Conservation (phyloP, 2,888 invertebrate genomes). For the Philopedon plagiatum region DNA sequence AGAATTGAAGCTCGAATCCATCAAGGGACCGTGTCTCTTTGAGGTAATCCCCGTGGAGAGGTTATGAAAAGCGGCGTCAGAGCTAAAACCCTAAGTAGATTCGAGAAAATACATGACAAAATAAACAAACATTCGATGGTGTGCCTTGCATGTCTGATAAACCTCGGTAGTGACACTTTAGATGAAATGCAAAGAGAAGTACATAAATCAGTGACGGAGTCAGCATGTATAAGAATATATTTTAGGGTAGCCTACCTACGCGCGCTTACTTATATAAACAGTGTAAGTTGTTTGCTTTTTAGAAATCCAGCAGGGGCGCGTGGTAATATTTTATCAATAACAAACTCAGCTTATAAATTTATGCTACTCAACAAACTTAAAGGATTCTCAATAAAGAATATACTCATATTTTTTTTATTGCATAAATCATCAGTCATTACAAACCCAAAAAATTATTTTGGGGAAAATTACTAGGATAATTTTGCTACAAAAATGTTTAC, state of each 20-base stretch:
- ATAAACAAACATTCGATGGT: slow-evolving; percentile 38
- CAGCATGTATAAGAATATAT: slow-evolving; percentile 35
- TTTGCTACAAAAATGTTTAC: too few species aligned
- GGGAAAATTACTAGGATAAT: too few species aligned
- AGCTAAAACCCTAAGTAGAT: slow-evolving; percentile 38
- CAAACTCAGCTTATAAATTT: not conserved
- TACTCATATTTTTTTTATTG: too few species aligned
- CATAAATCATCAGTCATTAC: too few species aligned
- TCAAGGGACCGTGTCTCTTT: slow-evolving; percentile 33
- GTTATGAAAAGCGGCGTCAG: slow-evolving; percentile 38
- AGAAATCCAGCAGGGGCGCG: not conserved
- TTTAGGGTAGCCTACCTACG: slow-evolving; percentile 12
- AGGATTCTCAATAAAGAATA: too few species aligned
- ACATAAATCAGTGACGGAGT: slow-evolving; percentile 39
- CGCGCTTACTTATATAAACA: slow-evolving; percentile 28
- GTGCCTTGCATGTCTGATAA: slow-evolving; percentile 37
- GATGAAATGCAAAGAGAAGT: slow-evolving; percentile 36
- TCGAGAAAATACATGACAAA: slow-evolving; percentile 37
- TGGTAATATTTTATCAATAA: not conserved
- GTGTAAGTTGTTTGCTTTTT: slow-evolving; percentile 19
- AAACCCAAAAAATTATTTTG: too few species aligned
- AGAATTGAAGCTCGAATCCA: slow-evolving; percentile 28
- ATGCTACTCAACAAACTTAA: too few species aligned
- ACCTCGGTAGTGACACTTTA: slow-evolving; percentile 31
- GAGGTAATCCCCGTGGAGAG: slow-evolving; percentile 32